These are phyloP conservation scores for Hypomecis atomaria DNA, from an alignment of 2,888 invertebrate species.

Conservation along the genomic window DNA sequence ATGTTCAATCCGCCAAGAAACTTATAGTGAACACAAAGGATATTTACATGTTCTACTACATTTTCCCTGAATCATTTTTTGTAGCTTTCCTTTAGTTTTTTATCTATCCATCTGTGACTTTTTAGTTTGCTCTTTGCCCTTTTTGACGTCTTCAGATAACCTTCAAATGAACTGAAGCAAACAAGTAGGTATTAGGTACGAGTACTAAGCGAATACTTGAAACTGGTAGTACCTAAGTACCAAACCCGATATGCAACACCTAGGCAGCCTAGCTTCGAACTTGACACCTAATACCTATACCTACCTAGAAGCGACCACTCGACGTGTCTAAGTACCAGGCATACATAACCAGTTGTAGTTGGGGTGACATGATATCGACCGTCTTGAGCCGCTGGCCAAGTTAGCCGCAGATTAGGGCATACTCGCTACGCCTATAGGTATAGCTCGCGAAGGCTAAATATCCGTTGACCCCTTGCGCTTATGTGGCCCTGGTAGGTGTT, in stretches of 20 bases:
- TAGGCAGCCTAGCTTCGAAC: constrained; percentile 43
- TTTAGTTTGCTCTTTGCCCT: too few relatives aligned
- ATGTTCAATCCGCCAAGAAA: too few relatives aligned
- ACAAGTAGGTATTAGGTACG: too few relatives aligned
- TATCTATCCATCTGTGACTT: too few relatives aligned
- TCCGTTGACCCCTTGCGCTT: constrained; percentile 76
- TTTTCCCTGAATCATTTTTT: too few relatives aligned
- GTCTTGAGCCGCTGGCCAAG: constrained; percentile 82
- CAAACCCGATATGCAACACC: constrained; percentile 30
- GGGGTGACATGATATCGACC: constrained; percentile 83
- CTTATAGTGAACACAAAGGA: too few relatives aligned
- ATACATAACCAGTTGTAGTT: constrained; percentile 76
- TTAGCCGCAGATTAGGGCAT: constrained; percentile 29
- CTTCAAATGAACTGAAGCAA: too few relatives aligned
- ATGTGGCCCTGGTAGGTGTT: constrained; percentile 27
- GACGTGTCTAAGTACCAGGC: constrained; percentile 72
- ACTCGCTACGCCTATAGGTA: constrained; percentile 47
- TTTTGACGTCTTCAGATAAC: too few relatives aligned
- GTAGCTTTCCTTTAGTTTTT: too few relatives aligned
- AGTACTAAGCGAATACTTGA: too few relatives aligned
- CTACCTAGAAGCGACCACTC: constrained; percentile 26
- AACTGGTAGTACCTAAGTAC: background rate
- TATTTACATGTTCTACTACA: too few relatives aligned
- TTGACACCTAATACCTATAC: constrained; percentile 39
- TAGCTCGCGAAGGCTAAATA: constrained; percentile 76